Conservation (phyloP, 2,888 invertebrate genomes). For the Pherbina coryleti region DNA sequence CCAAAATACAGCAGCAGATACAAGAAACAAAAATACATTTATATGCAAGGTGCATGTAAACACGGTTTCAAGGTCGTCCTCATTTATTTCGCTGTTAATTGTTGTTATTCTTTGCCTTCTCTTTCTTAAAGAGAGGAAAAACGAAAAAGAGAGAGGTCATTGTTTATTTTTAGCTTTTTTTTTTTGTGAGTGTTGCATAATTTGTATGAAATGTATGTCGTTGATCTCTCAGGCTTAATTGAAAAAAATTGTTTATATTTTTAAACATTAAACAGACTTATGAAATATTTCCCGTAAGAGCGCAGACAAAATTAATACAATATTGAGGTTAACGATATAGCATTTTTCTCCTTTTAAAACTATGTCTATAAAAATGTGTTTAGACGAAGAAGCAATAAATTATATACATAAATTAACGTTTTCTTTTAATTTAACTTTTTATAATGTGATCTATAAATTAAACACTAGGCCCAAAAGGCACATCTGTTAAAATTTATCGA, state of each 20-base stretch:
- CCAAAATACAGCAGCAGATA: not conserved
- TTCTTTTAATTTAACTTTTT: not conserved
- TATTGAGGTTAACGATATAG: constrained; percentile 48
- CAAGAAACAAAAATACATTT: not conserved
- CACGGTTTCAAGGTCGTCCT: constrained; percentile 32
- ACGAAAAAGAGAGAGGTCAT: not conserved
- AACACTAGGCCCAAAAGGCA: constrained; percentile 60
- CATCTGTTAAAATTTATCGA: constrained; percentile 71
- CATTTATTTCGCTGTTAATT: not conserved
- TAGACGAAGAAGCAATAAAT: not conserved
- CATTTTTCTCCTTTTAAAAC: constrained; percentile 37
- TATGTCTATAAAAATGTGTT: not conserved
- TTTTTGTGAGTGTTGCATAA: constrained; percentile 45
- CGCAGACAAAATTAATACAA: constrained; percentile 27
- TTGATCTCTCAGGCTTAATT: constrained; percentile 19
- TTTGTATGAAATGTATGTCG: constrained; percentile 29
- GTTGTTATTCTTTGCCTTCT: constrained; percentile 18
- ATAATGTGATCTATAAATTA: not conserved
- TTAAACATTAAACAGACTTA: constrained; percentile 30
- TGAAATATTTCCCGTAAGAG: constrained; percentile 18
- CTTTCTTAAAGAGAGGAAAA: constrained; percentile 14
- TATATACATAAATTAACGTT: too few relatives aligned
- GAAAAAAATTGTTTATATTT: constrained; percentile 8
- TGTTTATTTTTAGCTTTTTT: constrained; percentile 18
- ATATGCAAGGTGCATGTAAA: not conserved